Percentiles rank a stretch among this genome's conserved stretches.
phyloP scores from a whole-genome alignment of 2,797 vertebrate genomes.

The Myotis vivesi region DNA sequence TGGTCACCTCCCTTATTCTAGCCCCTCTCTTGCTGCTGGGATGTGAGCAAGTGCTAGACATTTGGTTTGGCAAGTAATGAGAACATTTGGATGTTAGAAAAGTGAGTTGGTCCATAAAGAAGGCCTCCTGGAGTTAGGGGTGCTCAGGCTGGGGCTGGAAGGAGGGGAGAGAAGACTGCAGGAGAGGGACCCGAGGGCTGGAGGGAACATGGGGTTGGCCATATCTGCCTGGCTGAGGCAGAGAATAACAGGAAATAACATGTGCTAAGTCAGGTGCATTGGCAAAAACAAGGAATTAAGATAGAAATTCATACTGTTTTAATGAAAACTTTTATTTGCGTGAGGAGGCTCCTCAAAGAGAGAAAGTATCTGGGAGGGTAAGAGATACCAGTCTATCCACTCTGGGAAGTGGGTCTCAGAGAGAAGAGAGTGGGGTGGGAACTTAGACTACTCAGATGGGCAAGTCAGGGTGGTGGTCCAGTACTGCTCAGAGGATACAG shows the following conservation, averaged over 20 bases:
- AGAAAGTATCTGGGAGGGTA: neutral
- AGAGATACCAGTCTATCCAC: neutral
- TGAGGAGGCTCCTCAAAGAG: neutral
- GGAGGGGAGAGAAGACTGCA: neutral
- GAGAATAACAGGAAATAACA: neutral
- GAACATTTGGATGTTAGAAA: neutral
- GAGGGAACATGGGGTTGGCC: neutral
- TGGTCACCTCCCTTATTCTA: neutral
- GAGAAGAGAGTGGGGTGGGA: neutral
- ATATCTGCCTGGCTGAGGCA: neutral
- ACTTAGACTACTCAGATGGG: neutral
- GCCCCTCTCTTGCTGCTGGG: neutral
- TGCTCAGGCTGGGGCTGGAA: neutral
- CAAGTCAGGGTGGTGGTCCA: neutral
- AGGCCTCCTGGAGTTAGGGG: neutral
- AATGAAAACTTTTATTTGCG: neutral
- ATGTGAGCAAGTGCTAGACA: neutral
- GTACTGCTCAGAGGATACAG: neutral
- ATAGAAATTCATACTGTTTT: neutral
- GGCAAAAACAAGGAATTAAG: slow-evolving; percentile 14
- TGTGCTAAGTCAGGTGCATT: neutral
- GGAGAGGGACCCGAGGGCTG: neutral
- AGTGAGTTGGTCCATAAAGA: neutral
- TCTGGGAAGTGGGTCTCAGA: neutral
- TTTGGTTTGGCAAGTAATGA: neutral